Evolutionary conservation across 2,888 invertebrate species (phyloP), one percentile per base, ranked within the genome.

Genomic region (Standfussiana lucernea): DNA sequence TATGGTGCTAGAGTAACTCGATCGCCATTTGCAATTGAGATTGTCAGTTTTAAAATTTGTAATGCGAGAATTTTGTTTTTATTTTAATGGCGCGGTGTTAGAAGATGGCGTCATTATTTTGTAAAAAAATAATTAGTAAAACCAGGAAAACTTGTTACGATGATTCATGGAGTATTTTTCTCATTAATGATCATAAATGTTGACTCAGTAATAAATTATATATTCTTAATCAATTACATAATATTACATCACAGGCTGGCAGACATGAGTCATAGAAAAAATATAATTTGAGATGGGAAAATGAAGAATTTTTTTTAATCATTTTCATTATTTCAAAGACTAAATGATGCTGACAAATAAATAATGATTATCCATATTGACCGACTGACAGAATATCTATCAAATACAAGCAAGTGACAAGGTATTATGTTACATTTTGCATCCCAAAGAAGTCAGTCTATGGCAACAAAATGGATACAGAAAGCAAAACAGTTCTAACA

Each of bases 21-120:
- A 45, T 2, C 65, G 50, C 56, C 73, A 80, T 80, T 66, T 79
- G 80, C 47, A 72, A 71, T 78, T 62, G 24, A 40, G 13, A 11
- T 50, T 32, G 65, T 59, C 50, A 42, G n/a, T 50, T 74, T 80
- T 67, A 37, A 80, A 79, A 66, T 53, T 61, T 15, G 61, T n/a
- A 80, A 80, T 61, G 50, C 2, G 64, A 24, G 13, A 32, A 45
- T 47, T 50, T 74, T 21, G 35, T 59, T 73, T 66, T 61, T 0
- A 28, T 13, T 18, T 35, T 13, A 47, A 68, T 68, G 32, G 61
- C 62, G 53, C 8, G 0, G 32, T 35, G 35, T 45, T 10, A 35
- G 3, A 65, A 35, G 2, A 77, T 62, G 53, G 10, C n/a, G 37
- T 45, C n/a, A 42, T 1, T 11, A 28, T 32, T 42, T n/a, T 24